Percentiles rank a stretch among this genome's conserved stretches.
Evolutionary conservation across 1,140 invertebrate species (phyloP).

Genomic region (Pentalonia nigronervosa): DNA sequence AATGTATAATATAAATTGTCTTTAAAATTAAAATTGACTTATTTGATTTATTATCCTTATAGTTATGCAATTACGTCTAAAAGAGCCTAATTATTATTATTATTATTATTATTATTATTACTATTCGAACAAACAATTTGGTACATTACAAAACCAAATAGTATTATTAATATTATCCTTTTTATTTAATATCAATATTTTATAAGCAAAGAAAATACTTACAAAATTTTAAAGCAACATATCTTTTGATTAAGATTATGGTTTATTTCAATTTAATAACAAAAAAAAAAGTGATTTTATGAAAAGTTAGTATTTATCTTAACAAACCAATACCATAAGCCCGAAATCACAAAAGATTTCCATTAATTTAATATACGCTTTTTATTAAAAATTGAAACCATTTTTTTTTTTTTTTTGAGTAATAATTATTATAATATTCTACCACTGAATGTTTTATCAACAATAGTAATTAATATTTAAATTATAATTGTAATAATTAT

Average conservation of each 20-base stretch:
- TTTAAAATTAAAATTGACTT: background rate
- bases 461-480: background rate
- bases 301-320: background rate
- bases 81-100: too few relatives aligned
- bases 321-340: background rate
- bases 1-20: background rate
- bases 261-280: too few relatives aligned
- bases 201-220: too few relatives aligned
- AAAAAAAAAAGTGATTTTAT: background rate
- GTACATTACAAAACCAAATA: background rate
- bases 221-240: too few relatives aligned
- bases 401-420: background rate
- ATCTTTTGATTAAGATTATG: too few relatives aligned
- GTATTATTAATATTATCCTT: too few relatives aligned
- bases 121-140: too few relatives aligned
- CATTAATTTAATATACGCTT: background rate
- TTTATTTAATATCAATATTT: background rate
- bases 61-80: background rate
- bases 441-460: too few relatives aligned
- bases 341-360: background rate
- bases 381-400: background rate
- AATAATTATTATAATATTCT: too few relatives aligned
- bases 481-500: background rate
- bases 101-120: too few relatives aligned
- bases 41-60: background rate